phyloP scores from a whole-genome alignment of 2,888 invertebrate species.

The Tenthredo mesomela region DNA sequence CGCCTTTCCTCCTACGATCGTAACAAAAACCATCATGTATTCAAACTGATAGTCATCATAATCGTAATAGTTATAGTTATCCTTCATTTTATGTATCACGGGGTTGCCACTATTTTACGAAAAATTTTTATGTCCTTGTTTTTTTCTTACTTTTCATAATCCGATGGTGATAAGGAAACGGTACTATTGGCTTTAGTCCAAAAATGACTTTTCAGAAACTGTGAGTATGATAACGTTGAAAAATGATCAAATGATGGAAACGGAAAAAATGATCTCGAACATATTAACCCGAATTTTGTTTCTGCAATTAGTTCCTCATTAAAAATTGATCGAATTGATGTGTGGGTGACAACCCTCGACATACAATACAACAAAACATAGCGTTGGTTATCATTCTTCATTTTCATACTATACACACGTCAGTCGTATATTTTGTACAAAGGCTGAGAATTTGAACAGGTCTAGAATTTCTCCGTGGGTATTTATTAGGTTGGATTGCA shows the following conservation, averaged over 20 bases:
- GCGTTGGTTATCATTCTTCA: background rate
- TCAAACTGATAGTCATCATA: background rate
- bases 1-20: conserved; percentile 50
- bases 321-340: background rate
- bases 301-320: background rate
- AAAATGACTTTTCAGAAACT: no score
- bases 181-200: no score
- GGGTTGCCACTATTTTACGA: background rate
- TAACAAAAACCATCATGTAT: conserved; percentile 3
- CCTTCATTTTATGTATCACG: background rate
- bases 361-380: background rate
- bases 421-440: background rate
- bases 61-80: background rate
- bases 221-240: no score
- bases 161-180: background rate
- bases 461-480: background rate
- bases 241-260: no score
- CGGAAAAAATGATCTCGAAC: no score
- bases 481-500: background rate
- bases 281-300: background rate
- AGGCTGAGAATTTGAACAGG: background rate
- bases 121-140: background rate
- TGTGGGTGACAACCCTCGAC: background rate
- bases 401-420: background rate
- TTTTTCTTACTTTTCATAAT: background rate